A percentile compares a stretch with the other conserved stretches of the same genome.
Conservation (phyloP, 2,888 invertebrate species). For the Nomada flava region DNA sequence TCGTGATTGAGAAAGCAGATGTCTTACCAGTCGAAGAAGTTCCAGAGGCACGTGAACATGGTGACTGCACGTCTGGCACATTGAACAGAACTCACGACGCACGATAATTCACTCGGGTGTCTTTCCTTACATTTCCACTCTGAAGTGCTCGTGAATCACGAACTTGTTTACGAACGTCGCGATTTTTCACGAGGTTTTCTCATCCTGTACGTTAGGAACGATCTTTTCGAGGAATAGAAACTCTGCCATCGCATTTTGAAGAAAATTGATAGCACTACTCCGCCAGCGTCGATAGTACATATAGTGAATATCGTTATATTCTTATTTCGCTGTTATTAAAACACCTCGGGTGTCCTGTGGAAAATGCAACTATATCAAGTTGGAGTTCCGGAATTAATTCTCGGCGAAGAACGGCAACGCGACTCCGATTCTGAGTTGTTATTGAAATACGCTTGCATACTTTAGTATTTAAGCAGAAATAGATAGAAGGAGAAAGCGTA, state of each 20-base stretch:
- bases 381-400: neutral
- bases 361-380: neutral
- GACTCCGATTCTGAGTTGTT: no score
- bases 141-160: neutral
- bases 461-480: no score
- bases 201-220: neutral
- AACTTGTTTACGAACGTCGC: neutral
- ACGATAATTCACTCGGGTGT: slow-evolving; percentile 32
- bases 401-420: no score
- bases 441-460: no score
- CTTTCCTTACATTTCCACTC: slow-evolving; percentile 18
- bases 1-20: neutral
- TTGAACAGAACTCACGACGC: slow-evolving; percentile 35
- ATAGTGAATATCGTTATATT: neutral
- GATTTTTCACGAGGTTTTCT: slow-evolving; percentile 19
- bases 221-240: slow-evolving; percentile 8
- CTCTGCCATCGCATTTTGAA: slow-evolving; percentile 2
- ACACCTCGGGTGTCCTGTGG: no score
- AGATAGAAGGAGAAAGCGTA: no score
- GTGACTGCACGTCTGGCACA: slow-evolving; percentile 68
- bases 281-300: neutral
- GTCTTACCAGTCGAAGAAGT: slow-evolving; percentile 87
- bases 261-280: no score
- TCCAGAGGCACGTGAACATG: slow-evolving; percentile 88
- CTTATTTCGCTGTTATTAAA: neutral